Conservation (phyloP, 2,888 invertebrate species). For the Melanargia galathea region DNA sequence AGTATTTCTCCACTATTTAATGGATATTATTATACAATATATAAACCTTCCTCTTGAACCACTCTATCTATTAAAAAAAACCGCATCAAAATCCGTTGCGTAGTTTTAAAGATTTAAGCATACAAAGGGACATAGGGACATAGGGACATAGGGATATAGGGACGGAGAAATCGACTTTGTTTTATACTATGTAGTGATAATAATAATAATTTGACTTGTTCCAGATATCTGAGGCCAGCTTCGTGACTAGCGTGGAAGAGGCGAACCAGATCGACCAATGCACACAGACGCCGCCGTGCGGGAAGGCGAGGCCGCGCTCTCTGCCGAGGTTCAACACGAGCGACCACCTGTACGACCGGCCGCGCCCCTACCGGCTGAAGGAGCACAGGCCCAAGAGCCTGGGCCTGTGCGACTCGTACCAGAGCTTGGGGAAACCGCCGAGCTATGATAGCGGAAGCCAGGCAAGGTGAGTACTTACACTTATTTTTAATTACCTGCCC, state of each 20-base stretch:
- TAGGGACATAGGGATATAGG: too few species aligned
- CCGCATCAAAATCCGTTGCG: too few species aligned
- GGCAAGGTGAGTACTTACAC: slow-evolving; percentile 58
- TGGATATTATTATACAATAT: too few species aligned
- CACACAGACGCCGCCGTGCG: slow-evolving; percentile 75
- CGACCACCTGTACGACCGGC: slow-evolving; percentile 71
- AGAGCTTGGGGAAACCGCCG: slow-evolving; percentile 66
- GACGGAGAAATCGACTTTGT: too few species aligned
- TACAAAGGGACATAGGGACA: too few species aligned
- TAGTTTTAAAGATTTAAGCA: too few species aligned
- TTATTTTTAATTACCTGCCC: background rate
- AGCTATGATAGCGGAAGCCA: slow-evolving; percentile 65
- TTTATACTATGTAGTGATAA: too few species aligned
- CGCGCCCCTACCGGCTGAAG: slow-evolving; percentile 55
- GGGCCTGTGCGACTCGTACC: slow-evolving; percentile 69
- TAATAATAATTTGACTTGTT: slow-evolving; percentile 23
- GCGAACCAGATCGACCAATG: slow-evolving; percentile 69
- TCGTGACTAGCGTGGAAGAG: slow-evolving; percentile 76
- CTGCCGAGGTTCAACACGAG: slow-evolving; percentile 81
- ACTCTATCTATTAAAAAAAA: too few species aligned
- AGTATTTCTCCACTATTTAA: too few species aligned
- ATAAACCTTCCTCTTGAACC: too few species aligned
- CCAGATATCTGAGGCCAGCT: slow-evolving; percentile 77
- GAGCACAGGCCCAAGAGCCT: slow-evolving; percentile 64
- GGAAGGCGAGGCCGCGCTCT: slow-evolving; percentile 71